Base-by-base conservation (phyloP, 2,888 invertebrate species). In the Drosophila emarginata region DNA sequence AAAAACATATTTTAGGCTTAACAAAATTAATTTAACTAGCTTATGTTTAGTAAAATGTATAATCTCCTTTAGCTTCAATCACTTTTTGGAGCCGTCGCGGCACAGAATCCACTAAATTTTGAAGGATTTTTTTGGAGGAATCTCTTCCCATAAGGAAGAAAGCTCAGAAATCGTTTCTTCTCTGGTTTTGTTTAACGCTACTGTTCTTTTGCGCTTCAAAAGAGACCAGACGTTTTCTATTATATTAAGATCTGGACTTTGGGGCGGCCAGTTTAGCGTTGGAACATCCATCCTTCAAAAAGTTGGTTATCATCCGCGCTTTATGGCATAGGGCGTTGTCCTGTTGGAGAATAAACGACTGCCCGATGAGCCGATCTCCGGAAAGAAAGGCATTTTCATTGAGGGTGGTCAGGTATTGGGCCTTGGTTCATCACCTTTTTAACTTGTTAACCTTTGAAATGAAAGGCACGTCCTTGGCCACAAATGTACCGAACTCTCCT, bases 391-490 rank as follows among this genome's bases (percentile, higher is more conserved):
- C 64, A 52, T 37, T 37, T 4, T 67, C 59, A 51, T 66, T 63
- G 4, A 70, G 54, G 21, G 28, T 12, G 14, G 0, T 1, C 36
- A 74, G 28, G 51, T 71, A 67, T 65, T 63, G n/a, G 52, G 1
- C 36, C 18, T 64, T 67, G 67, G 28, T 68, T 67, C 61, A 67
- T 63, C 12, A 65, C n/a, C n/a, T n/a, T n/a, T n/a, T n/a, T n/a
- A n/a, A n/a, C n/a, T n/a, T n/a, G n/a, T n/a, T n/a, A 62, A 18
- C 68, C 60, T 9, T 18, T 37, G 11, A 72, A 18, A 9, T 64
- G 62, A 57, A 67, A 53, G 3, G 65, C 63, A 51, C 65, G 57
- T 50, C 57, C 67, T 23, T 1, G 23, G 23, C 23, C 4, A 23
- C 4, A 39, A 39, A 39, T 14, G 39, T 11, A 3, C 36, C 11